Base-by-base conservation (phyloP, 2,113 vertebrate species). In the Scopus umbretta region DNA sequence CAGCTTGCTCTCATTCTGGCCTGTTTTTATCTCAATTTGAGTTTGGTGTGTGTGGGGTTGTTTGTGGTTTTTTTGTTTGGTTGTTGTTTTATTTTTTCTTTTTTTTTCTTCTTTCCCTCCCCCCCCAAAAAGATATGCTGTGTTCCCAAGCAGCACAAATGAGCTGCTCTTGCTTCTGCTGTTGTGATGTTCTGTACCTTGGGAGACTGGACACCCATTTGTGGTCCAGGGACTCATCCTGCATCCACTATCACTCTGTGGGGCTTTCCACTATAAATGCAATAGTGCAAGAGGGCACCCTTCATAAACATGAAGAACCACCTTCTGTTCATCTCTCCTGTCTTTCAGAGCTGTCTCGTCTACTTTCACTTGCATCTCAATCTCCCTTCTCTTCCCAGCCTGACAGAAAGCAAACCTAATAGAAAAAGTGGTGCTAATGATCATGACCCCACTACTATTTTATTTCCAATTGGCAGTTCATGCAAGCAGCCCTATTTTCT, bases 401-500 rank as follows among this genome's bases (percentile, higher is more conserved):
- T 3, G 11, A 47, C 52, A 62, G 55, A 85, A 83, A 74, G 29
- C 61, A 95, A 87, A 71, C 70, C 62, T 52, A 62, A 96, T 23
- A 94, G 95, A 91, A 91, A 78, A 84, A 89, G 52, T 10, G 1
- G 42, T 52, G 71, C 93, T 97, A 94, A 90, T 93, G 94, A 94
- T 88, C 63, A 34, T 2, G 20, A 90, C 80, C 66, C 87, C 59
- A 67, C 62, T 21, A 74, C 66, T 95, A 34, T 95, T 97, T 97
- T 96, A 95, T 90, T 97, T 94, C 91, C 96, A 95, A 94, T 83
- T 97, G 97, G 95, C 94, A 95, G 89, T 90, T 93, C 96, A 88
- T 67, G 95, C 88, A 87, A 89, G 83, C 65, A 92, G 83, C 88
- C 63, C 72, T 86, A 66, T 96, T 97, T 97, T 94, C 95, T 88